Base-by-base conservation (phyloP, 2,888 invertebrate genomes). In the Drosophila cyrtoloma region DNA sequence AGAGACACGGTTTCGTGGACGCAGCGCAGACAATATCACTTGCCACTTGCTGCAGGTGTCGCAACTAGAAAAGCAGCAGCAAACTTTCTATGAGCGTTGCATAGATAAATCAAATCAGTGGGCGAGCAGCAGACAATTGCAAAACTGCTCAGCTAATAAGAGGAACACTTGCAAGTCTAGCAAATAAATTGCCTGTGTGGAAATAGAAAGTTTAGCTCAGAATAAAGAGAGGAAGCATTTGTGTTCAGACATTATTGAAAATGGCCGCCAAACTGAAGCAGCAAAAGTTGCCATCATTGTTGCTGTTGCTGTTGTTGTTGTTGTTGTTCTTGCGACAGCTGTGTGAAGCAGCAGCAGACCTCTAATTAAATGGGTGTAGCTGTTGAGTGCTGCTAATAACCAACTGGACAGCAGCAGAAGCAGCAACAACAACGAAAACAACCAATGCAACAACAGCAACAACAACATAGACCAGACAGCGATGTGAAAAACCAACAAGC, bases 361-460 rank as follows among this genome's bases (percentile, higher is more conserved):
- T 84, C 84, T 89, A 86, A 86, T 86, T 86, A 86, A 86, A 86
- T 81, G 85, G 85, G 85, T 79, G 85, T 86, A 76, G 65, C 89
- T 77, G 84, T 67, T 89, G 85, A 84, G 86, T 84, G 79, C 69
- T 71, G 81, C 81, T 86, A 86, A 86, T 81, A 85, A 81, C 78
- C 79, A 78, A 76, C 74, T 69, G 77, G 68, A 58, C 70, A 69
- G 53, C 71, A 68, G 51, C 69, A 71, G n/a, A 58, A 51, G 30
- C 67, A 72, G 26, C 56, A 68, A 26, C 66, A 65, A 22, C 62
- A 67, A 5, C 44, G 57, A 33, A 55, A 61, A 12, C 59, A 52
- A 26, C 68, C 63, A 19, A 47, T 71, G 14, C 35, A 35, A 32
- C 69, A 72, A n/a, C 52, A 76, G 51, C 62, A 59, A 42, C 60